A percentile compares a stretch with the other conserved stretches of the same genome.
phyloP scores from a whole-genome alignment of 2,797 vertebrate species.

The Aulostomus chinensis region DNA sequence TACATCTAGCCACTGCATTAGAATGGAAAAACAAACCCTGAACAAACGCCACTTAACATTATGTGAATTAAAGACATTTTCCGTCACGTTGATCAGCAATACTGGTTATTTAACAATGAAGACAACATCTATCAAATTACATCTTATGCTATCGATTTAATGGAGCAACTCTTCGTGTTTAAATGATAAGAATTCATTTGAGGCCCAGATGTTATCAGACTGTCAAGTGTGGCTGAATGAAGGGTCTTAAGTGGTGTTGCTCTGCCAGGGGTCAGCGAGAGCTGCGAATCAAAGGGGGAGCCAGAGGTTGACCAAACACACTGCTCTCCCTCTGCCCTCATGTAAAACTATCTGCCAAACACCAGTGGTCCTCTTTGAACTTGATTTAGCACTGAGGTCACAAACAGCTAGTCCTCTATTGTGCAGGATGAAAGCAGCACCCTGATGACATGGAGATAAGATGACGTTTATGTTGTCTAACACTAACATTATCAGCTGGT shows the following conservation, averaged over 20 bases:
- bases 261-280: conserved; percentile 61
- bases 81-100: too few species aligned
- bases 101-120: too few species aligned
- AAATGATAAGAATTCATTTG: too few species aligned
- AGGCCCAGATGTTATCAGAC: conserved; percentile 39
- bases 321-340: conserved; percentile 74
- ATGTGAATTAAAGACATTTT: too few species aligned
- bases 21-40: too few species aligned
- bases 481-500: conserved; percentile 37
- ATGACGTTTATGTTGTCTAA: conserved; percentile 70
- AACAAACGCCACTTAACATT: too few species aligned
- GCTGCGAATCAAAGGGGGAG: conserved; percentile 72
- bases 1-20: too few species aligned
- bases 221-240: conserved; percentile 22
- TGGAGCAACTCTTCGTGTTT: too few species aligned
- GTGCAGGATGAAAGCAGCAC: conserved; percentile 77
- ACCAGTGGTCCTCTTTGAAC: conserved; percentile 88
- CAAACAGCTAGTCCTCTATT: conserved; percentile 77
- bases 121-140: too few species aligned
- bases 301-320: conserved; percentile 79
- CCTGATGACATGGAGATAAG: conserved; percentile 78
- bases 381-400: conserved; percentile 85
- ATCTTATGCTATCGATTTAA: too few species aligned
- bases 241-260: conserved; percentile 54
- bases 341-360: conserved; percentile 85